These are phyloP conservation scores for Leptopilina syphax DNA, from an alignment of 2,888 invertebrate genomes.

Conservation along the genomic window DNA sequence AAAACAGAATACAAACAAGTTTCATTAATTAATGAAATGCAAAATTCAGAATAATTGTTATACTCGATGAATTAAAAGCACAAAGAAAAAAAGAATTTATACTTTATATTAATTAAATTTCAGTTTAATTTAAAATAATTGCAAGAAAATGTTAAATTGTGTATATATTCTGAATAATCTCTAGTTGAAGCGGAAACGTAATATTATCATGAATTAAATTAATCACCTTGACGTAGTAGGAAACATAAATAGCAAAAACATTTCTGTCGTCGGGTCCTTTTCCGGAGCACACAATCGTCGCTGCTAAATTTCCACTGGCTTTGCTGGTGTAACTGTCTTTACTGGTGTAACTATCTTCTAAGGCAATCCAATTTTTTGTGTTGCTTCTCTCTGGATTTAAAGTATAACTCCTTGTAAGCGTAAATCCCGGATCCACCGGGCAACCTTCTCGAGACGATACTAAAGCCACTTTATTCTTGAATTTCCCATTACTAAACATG, in stretches of 20 bases:
- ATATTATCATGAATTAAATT: slow-evolving; percentile 16
- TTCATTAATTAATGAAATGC: too few relatives aligned
- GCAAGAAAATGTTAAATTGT: too few relatives aligned
- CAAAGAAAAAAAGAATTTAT: too few relatives aligned
- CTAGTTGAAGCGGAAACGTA: not conserved
- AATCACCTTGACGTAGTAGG: slow-evolving; percentile 89
- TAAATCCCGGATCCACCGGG: slow-evolving; percentile 83
- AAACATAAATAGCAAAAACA: slow-evolving; percentile 93
- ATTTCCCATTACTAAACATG: slow-evolving; percentile 96
- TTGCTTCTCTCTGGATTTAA: slow-evolving; percentile 86
- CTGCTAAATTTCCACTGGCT: slow-evolving; percentile 79
- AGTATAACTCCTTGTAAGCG: slow-evolving; percentile 81
- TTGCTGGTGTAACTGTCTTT: slow-evolving; percentile 82
- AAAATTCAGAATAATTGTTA: too few relatives aligned
- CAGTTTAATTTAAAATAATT: too few relatives aligned
- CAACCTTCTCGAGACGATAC: slow-evolving; percentile 81
- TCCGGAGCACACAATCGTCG: slow-evolving; percentile 78
- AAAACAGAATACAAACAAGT: too few relatives aligned
- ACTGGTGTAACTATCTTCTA: slow-evolving; percentile 85
- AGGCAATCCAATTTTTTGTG: slow-evolving; percentile 93
- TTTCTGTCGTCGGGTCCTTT: slow-evolving; percentile 86
- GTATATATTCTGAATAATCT: too few relatives aligned
- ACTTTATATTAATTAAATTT: too few relatives aligned
- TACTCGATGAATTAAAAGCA: too few relatives aligned
- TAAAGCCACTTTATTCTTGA: slow-evolving; percentile 92